phyloP scores from a whole-genome alignment of 2,113 vertebrate species.

The Oncorhynchus mykiss region DNA sequence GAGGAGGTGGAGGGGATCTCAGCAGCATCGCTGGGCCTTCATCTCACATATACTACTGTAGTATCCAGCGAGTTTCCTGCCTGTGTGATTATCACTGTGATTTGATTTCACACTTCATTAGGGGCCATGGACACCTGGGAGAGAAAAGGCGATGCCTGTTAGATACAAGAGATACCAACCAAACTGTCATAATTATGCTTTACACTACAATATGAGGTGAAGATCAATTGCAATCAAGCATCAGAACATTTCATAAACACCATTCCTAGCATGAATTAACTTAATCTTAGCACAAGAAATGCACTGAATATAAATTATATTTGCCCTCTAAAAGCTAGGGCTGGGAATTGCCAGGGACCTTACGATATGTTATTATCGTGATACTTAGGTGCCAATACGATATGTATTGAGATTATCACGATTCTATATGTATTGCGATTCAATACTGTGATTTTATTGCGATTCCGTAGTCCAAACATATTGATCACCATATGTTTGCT shows the following conservation, averaged over 20 bases:
- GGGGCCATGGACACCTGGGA: slow-evolving; percentile 50
- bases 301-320: slow-evolving; percentile 19
- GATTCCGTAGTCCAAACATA: too few species aligned
- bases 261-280: neutral
- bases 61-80: slow-evolving; percentile 29
- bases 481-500: too few species aligned
- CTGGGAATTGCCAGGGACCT: too few species aligned
- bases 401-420: too few species aligned
- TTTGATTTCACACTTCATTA: slow-evolving; percentile 28
- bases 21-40: slow-evolving; percentile 73
- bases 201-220: neutral
- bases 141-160: slow-evolving; percentile 14
- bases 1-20: slow-evolving; percentile 70
- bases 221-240: neutral
- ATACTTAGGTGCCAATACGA: too few species aligned
- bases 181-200: slow-evolving; percentile 9
- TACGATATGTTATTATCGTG: too few species aligned
- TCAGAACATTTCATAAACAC: slow-evolving; percentile 1
- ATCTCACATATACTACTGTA: slow-evolving; percentile 47
- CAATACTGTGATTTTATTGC: too few species aligned
- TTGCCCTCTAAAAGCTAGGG: slow-evolving; percentile 18
- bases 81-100: slow-evolving; percentile 22
- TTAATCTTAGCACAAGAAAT: slow-evolving; percentile 1
- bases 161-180: slow-evolving; percentile 1
- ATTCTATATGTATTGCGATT: too few species aligned